Evolutionary conservation across 2,888 invertebrate genomes (phyloP).

Genomic region (Molanna angustata): DNA sequence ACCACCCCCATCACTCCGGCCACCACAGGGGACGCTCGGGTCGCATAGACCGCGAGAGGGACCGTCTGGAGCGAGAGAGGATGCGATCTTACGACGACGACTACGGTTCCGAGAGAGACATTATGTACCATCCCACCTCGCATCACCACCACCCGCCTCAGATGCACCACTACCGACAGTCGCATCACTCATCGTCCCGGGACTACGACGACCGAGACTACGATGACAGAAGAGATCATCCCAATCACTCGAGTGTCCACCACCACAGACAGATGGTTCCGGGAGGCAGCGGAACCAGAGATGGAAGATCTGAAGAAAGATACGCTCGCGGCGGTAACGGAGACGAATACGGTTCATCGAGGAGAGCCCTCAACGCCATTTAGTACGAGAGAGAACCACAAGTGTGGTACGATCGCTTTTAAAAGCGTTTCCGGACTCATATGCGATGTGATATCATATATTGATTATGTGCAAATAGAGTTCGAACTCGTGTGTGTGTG

Average conservation of each 20-base stretch:
- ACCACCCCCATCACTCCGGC: constrained; percentile 41
- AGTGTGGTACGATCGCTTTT: constrained; percentile 41
- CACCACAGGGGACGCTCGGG: constrained; percentile 49
- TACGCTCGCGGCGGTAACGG: constrained; percentile 46
- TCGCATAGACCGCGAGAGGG: constrained; percentile 44
- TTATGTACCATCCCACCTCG: constrained; percentile 38
- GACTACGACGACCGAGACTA: constrained; percentile 41
- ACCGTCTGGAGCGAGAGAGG: constrained; percentile 37
- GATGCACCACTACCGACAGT: constrained; percentile 39
- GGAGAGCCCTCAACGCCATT: constrained; percentile 72
- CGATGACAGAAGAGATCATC: constrained; percentile 38
- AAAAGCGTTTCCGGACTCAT: no score
- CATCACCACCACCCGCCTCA: constrained; percentile 35
- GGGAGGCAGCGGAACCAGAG: constrained; percentile 45
- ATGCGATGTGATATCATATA: not conserved
- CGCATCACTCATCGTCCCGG: constrained; percentile 40
- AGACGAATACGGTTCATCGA: constrained; percentile 60
- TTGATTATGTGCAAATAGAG: not conserved
- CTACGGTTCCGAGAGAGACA: constrained; percentile 41
- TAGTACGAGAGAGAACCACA: constrained; percentile 55
- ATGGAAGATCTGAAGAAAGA: constrained; percentile 47
- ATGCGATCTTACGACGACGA: constrained; percentile 57
- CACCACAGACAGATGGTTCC: constrained; percentile 41
- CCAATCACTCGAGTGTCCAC: constrained; percentile 30
- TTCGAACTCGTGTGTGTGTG: not conserved